Conservation (phyloP, 2,888 invertebrate genomes). For the Sphaerophoria rueppellii region DNA sequence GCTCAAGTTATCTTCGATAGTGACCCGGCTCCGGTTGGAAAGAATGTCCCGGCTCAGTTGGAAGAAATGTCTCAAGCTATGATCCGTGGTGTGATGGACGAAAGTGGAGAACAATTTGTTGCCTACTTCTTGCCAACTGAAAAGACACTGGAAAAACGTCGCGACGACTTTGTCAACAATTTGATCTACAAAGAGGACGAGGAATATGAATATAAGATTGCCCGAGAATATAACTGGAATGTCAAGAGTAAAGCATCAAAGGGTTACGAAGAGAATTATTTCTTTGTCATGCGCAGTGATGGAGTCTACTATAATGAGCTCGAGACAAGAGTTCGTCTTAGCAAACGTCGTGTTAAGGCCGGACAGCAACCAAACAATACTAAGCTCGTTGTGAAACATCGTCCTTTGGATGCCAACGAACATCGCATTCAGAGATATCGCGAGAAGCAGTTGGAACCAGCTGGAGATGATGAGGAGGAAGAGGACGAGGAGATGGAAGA, state of each 20-base stretch:
- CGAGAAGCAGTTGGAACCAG: conserved; percentile 94
- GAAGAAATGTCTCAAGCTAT: conserved; percentile 99
- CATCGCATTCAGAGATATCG: conserved; percentile 93
- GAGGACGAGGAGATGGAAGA: conserved; percentile 85
- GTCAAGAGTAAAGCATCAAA: conserved; percentile 98
- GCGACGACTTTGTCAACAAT: conserved; percentile 89
- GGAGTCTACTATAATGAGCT: conserved; percentile 97
- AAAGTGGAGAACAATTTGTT: conserved; percentile 99
- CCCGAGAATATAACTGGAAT: conserved; percentile 99
- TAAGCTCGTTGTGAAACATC: conserved; percentile 92
- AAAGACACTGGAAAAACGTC: conserved; percentile 94
- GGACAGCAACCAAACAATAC: conserved; percentile 84
- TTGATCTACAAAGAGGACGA: conserved; percentile 94
- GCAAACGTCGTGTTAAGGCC: conserved; percentile 93
- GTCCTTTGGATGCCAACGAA: conserved; percentile 92
- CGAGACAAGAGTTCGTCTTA: conserved; percentile 96
- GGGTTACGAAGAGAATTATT: conserved; percentile 98
- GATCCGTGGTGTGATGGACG: conserved; percentile 99
- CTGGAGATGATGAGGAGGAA: conserved; percentile 88
- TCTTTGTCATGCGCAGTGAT: conserved; percentile 94
- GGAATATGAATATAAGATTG: conserved; percentile 98
- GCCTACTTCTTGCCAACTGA: conserved; percentile 98
- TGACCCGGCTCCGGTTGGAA: conserved; percentile 96
- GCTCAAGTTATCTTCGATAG: conserved; percentile 99
- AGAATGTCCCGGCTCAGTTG: conserved; percentile 92